These are phyloP conservation scores for Pecten maximus DNA, from an alignment of 2,888 invertebrate species.

Conservation along the genomic window DNA sequence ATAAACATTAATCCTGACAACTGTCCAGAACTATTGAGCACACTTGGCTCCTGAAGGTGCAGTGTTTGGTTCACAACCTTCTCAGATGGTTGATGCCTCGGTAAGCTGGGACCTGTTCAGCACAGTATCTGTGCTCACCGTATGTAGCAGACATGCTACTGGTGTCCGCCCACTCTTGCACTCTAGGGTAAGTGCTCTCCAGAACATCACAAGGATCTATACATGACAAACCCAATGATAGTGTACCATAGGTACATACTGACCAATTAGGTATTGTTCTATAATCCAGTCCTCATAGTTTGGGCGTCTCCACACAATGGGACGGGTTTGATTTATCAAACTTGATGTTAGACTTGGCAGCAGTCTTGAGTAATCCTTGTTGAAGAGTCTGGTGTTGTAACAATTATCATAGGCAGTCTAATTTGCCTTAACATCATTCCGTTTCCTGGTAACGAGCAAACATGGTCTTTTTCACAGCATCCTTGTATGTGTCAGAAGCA, in stretches of 20 bases:
- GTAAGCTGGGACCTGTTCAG: not conserved
- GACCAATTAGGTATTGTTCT: not conserved
- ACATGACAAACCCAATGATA: not conserved
- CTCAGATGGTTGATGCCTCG: not conserved
- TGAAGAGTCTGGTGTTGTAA: not conserved
- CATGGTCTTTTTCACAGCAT: slow-evolving; percentile 94
- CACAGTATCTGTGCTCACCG: not conserved
- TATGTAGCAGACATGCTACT: not conserved
- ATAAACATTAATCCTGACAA: not conserved
- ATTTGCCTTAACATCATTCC: slow-evolving; percentile 58
- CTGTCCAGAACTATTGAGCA: not conserved
- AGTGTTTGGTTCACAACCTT: not conserved
- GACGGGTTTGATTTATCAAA: not conserved
- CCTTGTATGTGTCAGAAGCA: slow-evolving; percentile 93
- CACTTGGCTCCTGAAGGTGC: not conserved
- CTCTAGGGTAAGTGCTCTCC: not conserved
- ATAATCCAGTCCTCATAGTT: not conserved
- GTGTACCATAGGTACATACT: not conserved
- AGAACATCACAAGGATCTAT: not conserved
- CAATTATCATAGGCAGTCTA: not conserved
- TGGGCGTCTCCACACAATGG: not conserved
- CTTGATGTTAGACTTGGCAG: not conserved
- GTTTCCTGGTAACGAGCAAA: slow-evolving; percentile 93
- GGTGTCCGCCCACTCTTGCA: not conserved
- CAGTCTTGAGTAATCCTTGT: not conserved